Percentiles rank a stretch among this genome's conserved stretches.
Conservation (phyloP, 2,113 vertebrate species). For the Trematocara unimaculatum region DNA sequence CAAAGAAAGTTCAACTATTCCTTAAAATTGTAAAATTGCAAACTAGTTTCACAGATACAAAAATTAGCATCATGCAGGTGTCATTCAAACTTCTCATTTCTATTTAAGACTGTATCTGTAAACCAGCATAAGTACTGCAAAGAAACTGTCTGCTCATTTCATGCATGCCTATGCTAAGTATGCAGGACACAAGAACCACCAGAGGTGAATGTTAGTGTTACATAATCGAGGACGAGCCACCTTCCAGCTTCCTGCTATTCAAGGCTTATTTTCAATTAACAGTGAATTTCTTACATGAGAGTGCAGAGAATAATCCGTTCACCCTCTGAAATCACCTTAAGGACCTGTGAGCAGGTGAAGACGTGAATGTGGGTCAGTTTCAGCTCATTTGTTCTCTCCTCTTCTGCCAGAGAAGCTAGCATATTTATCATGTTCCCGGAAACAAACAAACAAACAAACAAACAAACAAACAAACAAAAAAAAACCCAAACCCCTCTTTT, state of each 20-base stretch:
- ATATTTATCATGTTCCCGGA: neutral
- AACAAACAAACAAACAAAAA: no score
- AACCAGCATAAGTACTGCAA: no score
- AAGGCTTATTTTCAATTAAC: neutral
- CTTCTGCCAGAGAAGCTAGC: neutral
- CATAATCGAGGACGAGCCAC: neutral
- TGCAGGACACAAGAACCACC: neutral
- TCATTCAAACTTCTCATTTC: neutral
- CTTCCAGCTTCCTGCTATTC: neutral
- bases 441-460: accelerated
- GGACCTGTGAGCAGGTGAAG: neutral
- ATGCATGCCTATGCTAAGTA: neutral
- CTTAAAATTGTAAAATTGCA: neutral
- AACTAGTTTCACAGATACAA: neutral
- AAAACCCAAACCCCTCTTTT: neutral
- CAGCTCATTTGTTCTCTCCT: neutral
- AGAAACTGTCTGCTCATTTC: neutral
- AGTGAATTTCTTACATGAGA: neutral
- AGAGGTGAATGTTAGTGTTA: neutral
- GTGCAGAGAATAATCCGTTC: neutral
- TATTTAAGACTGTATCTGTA: neutral
- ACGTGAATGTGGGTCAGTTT: neutral
- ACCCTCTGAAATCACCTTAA: neutral
- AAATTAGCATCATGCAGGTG: neutral
- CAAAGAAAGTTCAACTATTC: neutral